Conservation (phyloP, 2,888 invertebrate species). For the Malachius bipustulatus region DNA sequence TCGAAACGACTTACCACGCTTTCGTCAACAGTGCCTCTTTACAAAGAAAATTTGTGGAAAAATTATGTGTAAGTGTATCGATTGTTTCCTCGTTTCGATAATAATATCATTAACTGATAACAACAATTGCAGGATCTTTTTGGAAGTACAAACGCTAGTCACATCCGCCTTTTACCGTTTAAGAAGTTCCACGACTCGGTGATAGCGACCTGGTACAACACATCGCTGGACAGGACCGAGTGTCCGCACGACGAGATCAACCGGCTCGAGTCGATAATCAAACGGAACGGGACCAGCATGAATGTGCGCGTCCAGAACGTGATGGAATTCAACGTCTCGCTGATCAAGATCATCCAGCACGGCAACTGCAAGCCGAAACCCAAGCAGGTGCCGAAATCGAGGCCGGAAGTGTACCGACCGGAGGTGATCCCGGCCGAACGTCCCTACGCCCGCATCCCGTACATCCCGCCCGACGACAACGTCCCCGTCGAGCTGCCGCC, state of each 20-base stretch:
- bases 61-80: constrained; percentile 38
- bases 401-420: too few relatives aligned
- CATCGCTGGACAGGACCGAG: constrained; percentile 54
- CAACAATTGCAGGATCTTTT: constrained; percentile 51
- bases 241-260: constrained; percentile 73
- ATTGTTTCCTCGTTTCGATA: too few relatives aligned
- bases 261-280: constrained; percentile 56
- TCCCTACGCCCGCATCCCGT: constrained; percentile 10
- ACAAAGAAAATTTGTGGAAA: constrained; percentile 72
- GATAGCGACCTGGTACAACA: constrained; percentile 70
- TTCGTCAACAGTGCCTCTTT: constrained; percentile 58
- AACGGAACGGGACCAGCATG: constrained; percentile 47
- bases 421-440: constrained; percentile 14
- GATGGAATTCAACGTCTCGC: constrained; percentile 59
- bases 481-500: background rate
- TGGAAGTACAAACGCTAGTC: constrained; percentile 58
- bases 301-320: constrained; percentile 49
- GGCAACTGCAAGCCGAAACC: constrained; percentile 42
- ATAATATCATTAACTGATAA: background rate
- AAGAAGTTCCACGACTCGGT: constrained; percentile 50
- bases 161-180: constrained; percentile 64
- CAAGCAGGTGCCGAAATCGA: constrained; percentile 18
- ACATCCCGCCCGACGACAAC: constrained; percentile 31
- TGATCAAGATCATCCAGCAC: constrained; percentile 48
- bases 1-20: constrained; percentile 56